Conservation (phyloP, 2,797 vertebrate species). For the Sitta carolinensis region DNA sequence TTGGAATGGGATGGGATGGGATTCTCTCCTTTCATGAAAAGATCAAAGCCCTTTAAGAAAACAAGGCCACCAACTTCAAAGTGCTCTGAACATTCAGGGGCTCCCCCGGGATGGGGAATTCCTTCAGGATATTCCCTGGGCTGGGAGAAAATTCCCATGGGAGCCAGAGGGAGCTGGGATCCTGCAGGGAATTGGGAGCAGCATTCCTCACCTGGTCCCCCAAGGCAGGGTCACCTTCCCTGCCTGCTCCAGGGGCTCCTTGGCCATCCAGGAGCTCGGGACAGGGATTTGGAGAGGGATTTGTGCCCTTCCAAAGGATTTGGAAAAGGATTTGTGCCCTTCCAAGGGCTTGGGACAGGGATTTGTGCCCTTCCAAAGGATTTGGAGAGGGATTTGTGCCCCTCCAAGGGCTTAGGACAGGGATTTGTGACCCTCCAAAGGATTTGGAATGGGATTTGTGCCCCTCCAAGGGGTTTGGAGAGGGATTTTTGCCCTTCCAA, state of each 20-base stretch:
- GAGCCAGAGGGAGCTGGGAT: background rate
- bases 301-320: background rate
- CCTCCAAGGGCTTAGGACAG: fast-evolving
- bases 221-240: background rate
- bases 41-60: slow-evolving; percentile 80
- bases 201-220: fast-evolving
- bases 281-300: background rate
- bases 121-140: background rate
- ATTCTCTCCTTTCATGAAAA: slow-evolving; percentile 60
- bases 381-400: background rate
- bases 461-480: background rate
- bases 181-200: fast-evolving
- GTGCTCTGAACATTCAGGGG: slow-evolving; percentile 27
- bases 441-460: background rate
- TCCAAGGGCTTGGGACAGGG: fast-evolving
- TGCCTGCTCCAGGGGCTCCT: background rate
- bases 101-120: background rate
- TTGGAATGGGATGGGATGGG: background rate
- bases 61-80: slow-evolving; percentile 75
- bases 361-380: background rate
- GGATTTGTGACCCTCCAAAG: background rate
- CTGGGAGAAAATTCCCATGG: background rate
- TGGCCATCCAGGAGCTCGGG: background rate
- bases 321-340: background rate
- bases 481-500: background rate